Conservation (phyloP, 2,113 vertebrate species). For the Xiphophorus maculatus region DNA sequence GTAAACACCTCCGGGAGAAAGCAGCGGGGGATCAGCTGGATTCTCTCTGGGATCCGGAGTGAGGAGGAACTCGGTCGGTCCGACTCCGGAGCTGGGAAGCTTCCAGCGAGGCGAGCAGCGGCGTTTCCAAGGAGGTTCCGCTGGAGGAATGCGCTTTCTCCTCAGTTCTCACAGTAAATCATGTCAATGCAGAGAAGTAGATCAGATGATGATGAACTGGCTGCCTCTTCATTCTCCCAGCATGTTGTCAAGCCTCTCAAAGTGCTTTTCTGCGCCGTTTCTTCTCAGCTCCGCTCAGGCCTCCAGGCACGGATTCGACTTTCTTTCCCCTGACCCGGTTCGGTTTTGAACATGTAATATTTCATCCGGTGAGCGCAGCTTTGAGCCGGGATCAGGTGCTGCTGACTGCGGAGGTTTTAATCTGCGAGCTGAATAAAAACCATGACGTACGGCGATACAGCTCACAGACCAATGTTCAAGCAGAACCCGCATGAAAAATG, state of each 20-base stretch:
- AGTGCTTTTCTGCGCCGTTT: background rate
- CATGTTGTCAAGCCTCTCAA: conserved; percentile 27
- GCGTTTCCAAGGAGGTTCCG: conserved; percentile 33
- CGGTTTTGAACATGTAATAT: conserved; percentile 43
- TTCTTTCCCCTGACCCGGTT: background rate
- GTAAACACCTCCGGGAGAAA: conserved; percentile 14
- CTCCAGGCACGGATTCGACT: conserved; percentile 11
- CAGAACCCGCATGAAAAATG: no score
- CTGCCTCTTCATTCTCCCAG: conserved; percentile 47
- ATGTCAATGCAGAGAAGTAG: conserved; percentile 18
- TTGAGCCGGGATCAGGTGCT: conserved; percentile 46
- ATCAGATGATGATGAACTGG: conserved; percentile 43
- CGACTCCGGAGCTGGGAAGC: conserved; percentile 25
- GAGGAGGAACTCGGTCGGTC: conserved; percentile 41
- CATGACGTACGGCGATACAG: conserved; percentile 33
- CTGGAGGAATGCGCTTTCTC: conserved; percentile 48
- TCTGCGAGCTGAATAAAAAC: conserved; percentile 17
- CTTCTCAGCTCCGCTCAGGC: conserved; percentile 32
- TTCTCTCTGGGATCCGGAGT: conserved; percentile 41
- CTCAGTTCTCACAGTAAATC: conserved; percentile 67
- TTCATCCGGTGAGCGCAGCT: conserved; percentile 39
- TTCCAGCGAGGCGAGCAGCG: conserved; percentile 26
- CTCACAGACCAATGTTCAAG: no score
- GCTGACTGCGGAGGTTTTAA: conserved; percentile 39
- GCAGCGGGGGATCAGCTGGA: background rate